Conservation (phyloP, 2,888 invertebrate genomes). For the Lasioglossum pauxillum region DNA sequence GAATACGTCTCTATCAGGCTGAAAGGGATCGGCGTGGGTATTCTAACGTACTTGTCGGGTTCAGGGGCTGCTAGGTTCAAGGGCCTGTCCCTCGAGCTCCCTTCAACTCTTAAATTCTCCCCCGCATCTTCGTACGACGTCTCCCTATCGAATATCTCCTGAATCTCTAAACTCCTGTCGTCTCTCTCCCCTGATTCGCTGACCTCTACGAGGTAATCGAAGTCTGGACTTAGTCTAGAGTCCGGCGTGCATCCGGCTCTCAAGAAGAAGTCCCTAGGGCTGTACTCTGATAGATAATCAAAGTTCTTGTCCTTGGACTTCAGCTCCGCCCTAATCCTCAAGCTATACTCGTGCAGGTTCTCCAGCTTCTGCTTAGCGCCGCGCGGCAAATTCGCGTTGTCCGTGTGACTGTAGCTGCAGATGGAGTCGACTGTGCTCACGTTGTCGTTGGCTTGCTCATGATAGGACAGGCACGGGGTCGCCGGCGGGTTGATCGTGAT, state of each 20-base stretch:
- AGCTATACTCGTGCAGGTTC: constrained; percentile 81
- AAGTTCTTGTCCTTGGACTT: constrained; percentile 74
- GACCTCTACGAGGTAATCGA: constrained; percentile 47
- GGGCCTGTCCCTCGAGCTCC: constrained; percentile 53
- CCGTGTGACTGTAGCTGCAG: constrained; percentile 77
- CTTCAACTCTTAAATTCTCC: constrained; percentile 37
- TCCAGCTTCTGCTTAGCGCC: constrained; percentile 78
- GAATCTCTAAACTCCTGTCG: neutral
- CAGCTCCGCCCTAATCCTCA: constrained; percentile 77
- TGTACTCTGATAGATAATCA: constrained; percentile 77
- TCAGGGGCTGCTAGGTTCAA: constrained; percentile 48
- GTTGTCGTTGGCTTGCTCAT: constrained; percentile 65
- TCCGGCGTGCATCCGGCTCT: constrained; percentile 46
- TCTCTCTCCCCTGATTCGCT: constrained; percentile 33
- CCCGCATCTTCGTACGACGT: constrained; percentile 47
- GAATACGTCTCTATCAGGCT: constrained; percentile 71
- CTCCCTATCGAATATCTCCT: constrained; percentile 37
- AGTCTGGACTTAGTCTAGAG: constrained; percentile 61
- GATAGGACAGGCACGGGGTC: constrained; percentile 74
- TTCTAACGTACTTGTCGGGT: constrained; percentile 74
- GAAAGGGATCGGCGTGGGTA: constrained; percentile 80
- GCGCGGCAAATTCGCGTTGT: constrained; percentile 69
- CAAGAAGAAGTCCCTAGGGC: constrained; percentile 70
- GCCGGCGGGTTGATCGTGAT: constrained; percentile 72
- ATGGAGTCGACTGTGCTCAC: constrained; percentile 78